Base-by-base conservation (phyloP, 2,113 vertebrate species). In the Hemibagrus wyckioides region DNA sequence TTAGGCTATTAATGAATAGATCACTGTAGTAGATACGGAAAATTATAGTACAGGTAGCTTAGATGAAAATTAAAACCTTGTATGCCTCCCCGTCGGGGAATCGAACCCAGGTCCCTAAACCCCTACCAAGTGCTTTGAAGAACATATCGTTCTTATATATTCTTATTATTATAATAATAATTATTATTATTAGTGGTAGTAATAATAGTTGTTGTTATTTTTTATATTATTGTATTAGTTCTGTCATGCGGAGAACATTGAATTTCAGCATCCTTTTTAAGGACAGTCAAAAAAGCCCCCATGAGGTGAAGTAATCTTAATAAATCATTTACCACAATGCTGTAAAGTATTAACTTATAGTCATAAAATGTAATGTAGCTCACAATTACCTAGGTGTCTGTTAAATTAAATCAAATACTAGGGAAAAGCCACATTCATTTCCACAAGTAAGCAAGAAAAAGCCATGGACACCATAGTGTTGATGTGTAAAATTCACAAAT, bases 231-330 rank as follows among this genome's bases (percentile, higher is more conserved):
- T 36, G 17, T 71, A 87, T 85, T 65, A 84, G 23, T 65, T 30
- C 65, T 76, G 81, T 67, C 85, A 87, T 48, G 85, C 82, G 82
- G 73, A 75, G 23, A 41, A 73, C 39, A 73, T 13, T 41, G 3
- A 41, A 44, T 21, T 39, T 71, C 21, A 39, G 61, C 57, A 39
- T 36, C 48, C 5, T n/a, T 69, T 69, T 69, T 2, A 69, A 36
- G 30, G 19, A 71, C 17, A 41, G 28, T 19, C 28, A 21, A 30
- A 54, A 80, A 33, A 54, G 33, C 4, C 41, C 23, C 39, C 11
- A n/a, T 50, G 19, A 36, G 10, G 21, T 50, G 44, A 28, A 28
- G 1, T 54, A n/a, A 30, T 71, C 6, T 71, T 7, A 79, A 54
- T 52, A 54, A n/a, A 54, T 11, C n/a, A 52, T 80, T 7, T 19